phyloP scores from a whole-genome alignment of 2,113 vertebrate species.

The Saguinus imperator region DNA sequence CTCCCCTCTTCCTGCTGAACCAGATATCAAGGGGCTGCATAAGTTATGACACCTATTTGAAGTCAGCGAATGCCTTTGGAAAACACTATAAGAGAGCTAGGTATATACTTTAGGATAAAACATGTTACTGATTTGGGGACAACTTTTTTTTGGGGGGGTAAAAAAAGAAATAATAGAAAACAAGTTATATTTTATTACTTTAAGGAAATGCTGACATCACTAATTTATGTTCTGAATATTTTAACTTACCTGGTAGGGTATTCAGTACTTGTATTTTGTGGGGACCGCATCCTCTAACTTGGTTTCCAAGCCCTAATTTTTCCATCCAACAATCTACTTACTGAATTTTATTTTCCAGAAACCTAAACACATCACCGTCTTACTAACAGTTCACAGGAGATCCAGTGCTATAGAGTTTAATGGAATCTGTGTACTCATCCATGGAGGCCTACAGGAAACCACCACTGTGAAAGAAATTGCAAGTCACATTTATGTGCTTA shows the following conservation, averaged over 20 bases:
- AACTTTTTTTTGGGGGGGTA: not conserved
- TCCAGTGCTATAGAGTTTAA: not conserved
- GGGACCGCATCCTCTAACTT: not conserved
- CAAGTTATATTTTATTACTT: not conserved
- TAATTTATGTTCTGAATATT: not conserved
- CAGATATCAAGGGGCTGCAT: not conserved
- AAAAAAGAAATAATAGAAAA: not conserved
- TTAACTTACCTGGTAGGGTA: not conserved
- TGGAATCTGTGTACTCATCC: slow-evolving; percentile 34
- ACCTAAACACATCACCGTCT: slow-evolving; percentile 6
- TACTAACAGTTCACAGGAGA: slow-evolving; percentile 40
- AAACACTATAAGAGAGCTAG: not conserved
- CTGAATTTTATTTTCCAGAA: slow-evolving; percentile 62
- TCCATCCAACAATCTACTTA: not conserved
- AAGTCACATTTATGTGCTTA: slow-evolving; percentile 49
- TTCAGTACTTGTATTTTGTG: not conserved
- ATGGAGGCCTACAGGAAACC: not conserved
- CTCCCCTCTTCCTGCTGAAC: not conserved
- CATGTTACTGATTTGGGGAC: not conserved
- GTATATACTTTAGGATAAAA: not conserved
- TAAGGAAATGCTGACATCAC: not conserved
- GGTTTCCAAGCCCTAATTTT: slow-evolving; percentile 21
- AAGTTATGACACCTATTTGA: not conserved
- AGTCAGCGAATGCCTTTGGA: not conserved
- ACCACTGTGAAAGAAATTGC: slow-evolving; percentile 55